Evolutionary conservation across 2,797 vertebrate species (phyloP).

Genomic region (Mallotus villosus): DNA sequence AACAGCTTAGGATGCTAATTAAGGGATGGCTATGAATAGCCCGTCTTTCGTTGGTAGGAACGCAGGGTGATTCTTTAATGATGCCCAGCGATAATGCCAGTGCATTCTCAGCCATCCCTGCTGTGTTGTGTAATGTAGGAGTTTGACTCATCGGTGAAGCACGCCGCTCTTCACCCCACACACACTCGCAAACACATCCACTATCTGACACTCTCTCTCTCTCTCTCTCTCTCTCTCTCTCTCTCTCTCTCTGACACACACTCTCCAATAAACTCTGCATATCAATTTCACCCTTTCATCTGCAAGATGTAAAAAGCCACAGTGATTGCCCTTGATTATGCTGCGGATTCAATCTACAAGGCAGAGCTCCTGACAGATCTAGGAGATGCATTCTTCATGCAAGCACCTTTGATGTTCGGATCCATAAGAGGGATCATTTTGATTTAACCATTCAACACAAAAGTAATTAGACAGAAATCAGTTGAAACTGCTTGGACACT

Average conservation of each 20-base stretch:
- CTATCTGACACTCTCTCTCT: not conserved
- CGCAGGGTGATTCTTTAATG: conserved; percentile 15
- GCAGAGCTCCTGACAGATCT: not conserved
- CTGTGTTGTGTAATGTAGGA: not conserved
- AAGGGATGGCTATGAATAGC: not conserved
- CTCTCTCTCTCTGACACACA: not conserved
- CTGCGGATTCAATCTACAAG: not conserved
- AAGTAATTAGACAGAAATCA: not conserved
- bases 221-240: conserved; percentile 4
- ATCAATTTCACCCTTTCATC: conserved; percentile 1
- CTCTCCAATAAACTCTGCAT: not conserved
- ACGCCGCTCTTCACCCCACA: not conserved
- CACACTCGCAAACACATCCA: too few relatives aligned
- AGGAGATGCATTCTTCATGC: not conserved
- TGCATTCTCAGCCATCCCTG: not conserved
- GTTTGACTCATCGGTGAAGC: conserved; percentile 7
- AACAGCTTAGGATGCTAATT: too few relatives aligned
- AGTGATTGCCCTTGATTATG: conserved; percentile 5
- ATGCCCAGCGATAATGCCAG: not conserved
- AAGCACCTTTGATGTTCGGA: conserved; percentile 3
- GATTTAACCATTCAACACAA: not conserved
- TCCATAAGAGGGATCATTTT: not conserved
- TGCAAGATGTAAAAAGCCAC: not conserved
- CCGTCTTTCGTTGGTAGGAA: not conserved
- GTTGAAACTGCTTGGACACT: too few relatives aligned